Conservation (phyloP, 2,797 vertebrate species). For the Hypotaenidia okinawae region DNA sequence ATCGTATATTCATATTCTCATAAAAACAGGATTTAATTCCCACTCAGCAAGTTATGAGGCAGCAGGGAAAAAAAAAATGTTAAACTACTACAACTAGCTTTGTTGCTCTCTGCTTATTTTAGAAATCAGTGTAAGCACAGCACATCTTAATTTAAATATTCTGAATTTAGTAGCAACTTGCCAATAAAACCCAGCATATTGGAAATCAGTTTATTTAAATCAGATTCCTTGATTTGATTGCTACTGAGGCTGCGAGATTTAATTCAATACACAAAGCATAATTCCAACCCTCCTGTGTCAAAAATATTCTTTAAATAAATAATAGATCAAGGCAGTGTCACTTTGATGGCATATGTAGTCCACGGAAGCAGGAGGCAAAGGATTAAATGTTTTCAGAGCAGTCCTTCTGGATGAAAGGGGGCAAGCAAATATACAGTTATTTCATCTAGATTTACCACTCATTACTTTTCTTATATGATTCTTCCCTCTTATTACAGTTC, state of each 20-base stretch:
- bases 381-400: not conserved
- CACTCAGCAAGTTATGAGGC: slow-evolving; percentile 29
- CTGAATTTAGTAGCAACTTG: slow-evolving; percentile 48
- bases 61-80: not conserved
- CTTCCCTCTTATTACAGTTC: not conserved
- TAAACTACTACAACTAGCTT: not conserved
- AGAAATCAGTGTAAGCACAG: slow-evolving; percentile 27
- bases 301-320: slow-evolving; percentile 67
- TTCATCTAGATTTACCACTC: slow-evolving; percentile 2
- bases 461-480: not conserved
- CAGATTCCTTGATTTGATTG: slow-evolving; percentile 45
- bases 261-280: slow-evolving; percentile 68
- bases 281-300: slow-evolving; percentile 49
- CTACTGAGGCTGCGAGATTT: slow-evolving; percentile 47
- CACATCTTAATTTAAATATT: slow-evolving; percentile 36
- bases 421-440: not conserved
- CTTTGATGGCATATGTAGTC: not conserved
- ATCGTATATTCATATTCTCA: slow-evolving; percentile 5
- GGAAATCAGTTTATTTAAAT: slow-evolving; percentile 62
- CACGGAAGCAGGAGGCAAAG: not conserved
- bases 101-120: not conserved
- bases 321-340: slow-evolving; percentile 68
- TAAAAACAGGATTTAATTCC: slow-evolving; percentile 48
- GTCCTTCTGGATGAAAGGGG: not conserved
- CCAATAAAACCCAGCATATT: slow-evolving; percentile 30